Percentiles rank a stretch among this genome's conserved stretches.
phyloP scores from a whole-genome alignment of 2,797 vertebrate species.

The Florisuga fusca region DNA sequence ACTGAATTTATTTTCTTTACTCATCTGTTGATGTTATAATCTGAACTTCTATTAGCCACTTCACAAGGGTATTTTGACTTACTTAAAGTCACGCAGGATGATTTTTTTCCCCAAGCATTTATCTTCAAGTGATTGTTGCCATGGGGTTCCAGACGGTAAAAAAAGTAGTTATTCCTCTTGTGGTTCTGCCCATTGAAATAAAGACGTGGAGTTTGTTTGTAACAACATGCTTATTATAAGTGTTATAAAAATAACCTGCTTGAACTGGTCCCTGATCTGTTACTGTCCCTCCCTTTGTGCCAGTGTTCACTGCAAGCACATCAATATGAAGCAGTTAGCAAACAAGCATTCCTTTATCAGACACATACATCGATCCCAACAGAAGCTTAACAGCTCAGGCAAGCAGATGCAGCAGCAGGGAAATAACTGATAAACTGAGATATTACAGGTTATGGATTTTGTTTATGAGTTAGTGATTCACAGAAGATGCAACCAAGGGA shows the following conservation, averaged over 20 bases:
- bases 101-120: neutral
- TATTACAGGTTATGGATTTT: constrained; percentile 15
- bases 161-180: neutral
- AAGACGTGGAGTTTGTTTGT: constrained; percentile 2
- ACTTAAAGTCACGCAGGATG: neutral
- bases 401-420: constrained; percentile 14
- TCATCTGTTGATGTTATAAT: constrained; percentile 3
- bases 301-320: constrained; percentile 63
- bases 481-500: neutral
- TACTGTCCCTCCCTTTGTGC: constrained; percentile 34
- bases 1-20: neutral
- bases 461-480: neutral
- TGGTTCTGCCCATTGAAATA: constrained; percentile 5
- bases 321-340: constrained; percentile 60
- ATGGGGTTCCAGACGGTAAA: neutral
- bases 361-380: neutral
- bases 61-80: neutral
- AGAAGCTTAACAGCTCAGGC: constrained; percentile 5
- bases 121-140: neutral
- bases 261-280: constrained; percentile 52
- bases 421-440: constrained; percentile 38
- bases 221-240: neutral
- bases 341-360: constrained; percentile 59
- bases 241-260: constrained; percentile 65
- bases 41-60: neutral